Base-by-base conservation (phyloP, 2,797 vertebrate species). In the Sitta carolinensis region DNA sequence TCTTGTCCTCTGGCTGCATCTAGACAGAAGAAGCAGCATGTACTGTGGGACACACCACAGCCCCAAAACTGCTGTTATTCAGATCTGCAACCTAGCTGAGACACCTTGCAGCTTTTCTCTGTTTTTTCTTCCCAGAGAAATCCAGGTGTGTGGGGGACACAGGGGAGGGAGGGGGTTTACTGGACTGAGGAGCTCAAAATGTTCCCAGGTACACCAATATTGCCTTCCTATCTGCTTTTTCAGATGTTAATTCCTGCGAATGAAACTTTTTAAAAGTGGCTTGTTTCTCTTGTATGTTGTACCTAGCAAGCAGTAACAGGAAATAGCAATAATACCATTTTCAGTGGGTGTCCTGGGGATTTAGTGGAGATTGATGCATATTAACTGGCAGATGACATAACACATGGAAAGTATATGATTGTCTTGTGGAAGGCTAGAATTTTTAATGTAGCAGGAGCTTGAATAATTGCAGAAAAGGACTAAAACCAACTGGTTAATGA, bases 91-190 rank as follows among this genome's bases (percentile, higher is more conserved):
- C 87, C n/a, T 73, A 32, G 10, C 87, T 88, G 77, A 64, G 70
- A 94, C 51, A 94, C 43, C 48, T 62, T 88, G 83, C 73, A 88
- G 55, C 87, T 94, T 84, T 75, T 27, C 55, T 90, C 70, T 93
- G 66, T 4, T 78, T 73, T 59, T 86, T 73, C 87, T 81, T 90
- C 55, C 36, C 47, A 87, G 58, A 79, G 59, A 86, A 91, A 78
- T 32, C 19, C 91, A 96, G 96, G 95, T 96, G 88, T 84, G 95
- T 95, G 80, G 4, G 91, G 62, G 6, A 84, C 55, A 55, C 0
- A 1, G 80, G 62, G 43, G 51, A 75, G 83, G 87, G 79, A 90
- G 73, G 85, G 40, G 62, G 47, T n/a, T 76, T 86, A 78, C 26
- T 88, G 34, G 26, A 57, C 3, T 69, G 32, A 79, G 54, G 11